Base-by-base conservation (phyloP, 37 sponge, comb jelly and placozoan species). In the Petrosia ficiformis region DNA sequence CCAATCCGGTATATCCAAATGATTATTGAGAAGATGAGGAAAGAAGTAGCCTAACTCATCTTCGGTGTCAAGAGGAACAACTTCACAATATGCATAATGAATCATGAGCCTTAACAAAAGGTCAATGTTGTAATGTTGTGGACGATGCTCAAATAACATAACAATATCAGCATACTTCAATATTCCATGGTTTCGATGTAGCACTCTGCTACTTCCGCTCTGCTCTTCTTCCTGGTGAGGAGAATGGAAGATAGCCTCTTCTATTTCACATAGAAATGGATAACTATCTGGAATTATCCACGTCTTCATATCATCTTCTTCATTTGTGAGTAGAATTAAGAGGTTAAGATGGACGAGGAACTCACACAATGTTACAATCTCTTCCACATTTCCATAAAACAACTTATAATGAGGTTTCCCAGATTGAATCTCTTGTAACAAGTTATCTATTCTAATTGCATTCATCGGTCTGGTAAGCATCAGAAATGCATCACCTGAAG, bases 1-100 rank as follows among this genome's bases (percentile, higher is more conserved):
- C 5, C 44, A n/a, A 54, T 10, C 22, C 44, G n/a, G 54, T 10
- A n/a, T n/a, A n/a, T n/a, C n/a, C n/a, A n/a, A n/a, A n/a, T 21
- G 8, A 11, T 43, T n/a, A 8, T 4, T 33, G 11, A 74, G 75
- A 5, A 74, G 60, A 5, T 57, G 38, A 30, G 75, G 75, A 74
- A 74, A 8, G 59, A 57, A 74, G 60, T 44, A 74, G 6, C 33
- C 3, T 2, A 21, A 29, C 22, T 61, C 26, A 26, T 24, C 28
- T 22, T 22, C 6, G 6, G 63, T 6, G 6, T 24, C 28, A 61
- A n/a, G 22, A 11, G 22, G 63, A n/a, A n/a, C n/a, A n/a, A n/a
- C n/a, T n/a, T n/a, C n/a, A 57, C 35, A 10, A 24, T 74, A 74
- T 11, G 32, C 35, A 61, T 32, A 74, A 28, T 74, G 34, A 10